These are phyloP conservation scores for Hylomyscus alleni DNA, from an alignment of 2,797 vertebrate species.

Conservation along the genomic window DNA sequence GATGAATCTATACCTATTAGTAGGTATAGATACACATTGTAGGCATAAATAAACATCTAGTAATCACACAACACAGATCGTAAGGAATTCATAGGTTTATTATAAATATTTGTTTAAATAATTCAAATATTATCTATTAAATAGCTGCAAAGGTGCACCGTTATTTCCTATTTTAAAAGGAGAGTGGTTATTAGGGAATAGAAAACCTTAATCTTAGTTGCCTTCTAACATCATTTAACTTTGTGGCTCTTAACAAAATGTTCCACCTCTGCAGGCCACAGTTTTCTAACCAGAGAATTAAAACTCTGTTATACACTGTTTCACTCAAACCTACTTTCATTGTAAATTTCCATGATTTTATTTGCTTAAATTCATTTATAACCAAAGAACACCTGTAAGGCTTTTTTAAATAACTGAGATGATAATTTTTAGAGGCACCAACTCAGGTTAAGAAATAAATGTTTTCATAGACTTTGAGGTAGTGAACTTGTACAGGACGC, in stretches of 20 bases:
- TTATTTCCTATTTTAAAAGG: conserved; percentile 20
- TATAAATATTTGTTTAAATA: conserved; percentile 39
- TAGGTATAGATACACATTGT: not conserved
- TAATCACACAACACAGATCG: not conserved
- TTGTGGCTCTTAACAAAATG: not conserved
- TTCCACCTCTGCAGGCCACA: not conserved
- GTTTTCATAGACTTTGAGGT: too few species aligned
- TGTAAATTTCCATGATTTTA: conserved; percentile 4
- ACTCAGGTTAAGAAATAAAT: not conserved
- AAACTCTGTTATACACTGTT: not conserved
- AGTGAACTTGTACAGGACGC: too few species aligned
- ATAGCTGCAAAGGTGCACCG: conserved; percentile 4
- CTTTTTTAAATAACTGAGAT: not conserved
- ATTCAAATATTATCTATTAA: not conserved
- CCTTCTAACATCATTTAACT: not conserved
- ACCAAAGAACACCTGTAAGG: not conserved
- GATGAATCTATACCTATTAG: not conserved
- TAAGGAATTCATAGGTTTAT: not conserved
- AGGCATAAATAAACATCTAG: not conserved
- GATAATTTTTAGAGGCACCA: conserved; percentile 8
- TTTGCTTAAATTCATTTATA: not conserved
- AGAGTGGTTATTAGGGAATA: not conserved
- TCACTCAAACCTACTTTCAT: conserved; percentile 24
- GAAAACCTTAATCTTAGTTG: not conserved
- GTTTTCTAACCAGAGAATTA: conserved; percentile 33